Conservation (phyloP, 2,888 invertebrate genomes). For the Heteropelma amictum region DNA sequence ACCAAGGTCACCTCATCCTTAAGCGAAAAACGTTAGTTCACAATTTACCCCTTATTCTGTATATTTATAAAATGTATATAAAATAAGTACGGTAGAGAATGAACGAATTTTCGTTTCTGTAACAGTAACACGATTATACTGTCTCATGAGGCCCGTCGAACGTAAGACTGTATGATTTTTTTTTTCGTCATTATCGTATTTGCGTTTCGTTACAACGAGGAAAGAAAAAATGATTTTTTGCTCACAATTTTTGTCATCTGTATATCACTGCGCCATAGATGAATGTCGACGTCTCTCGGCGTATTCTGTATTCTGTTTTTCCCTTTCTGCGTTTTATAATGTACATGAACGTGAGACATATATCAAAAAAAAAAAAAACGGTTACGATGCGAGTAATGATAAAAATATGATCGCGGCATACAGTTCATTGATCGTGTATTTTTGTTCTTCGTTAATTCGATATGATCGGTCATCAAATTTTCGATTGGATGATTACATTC, state of each 20-base stretch:
- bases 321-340: slow-evolving; percentile 3
- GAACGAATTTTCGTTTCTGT: slow-evolving; percentile 54
- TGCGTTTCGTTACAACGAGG: too few species aligned
- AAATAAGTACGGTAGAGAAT: slow-evolving; percentile 69
- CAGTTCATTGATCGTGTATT: slow-evolving; percentile 25
- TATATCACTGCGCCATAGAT: too few species aligned
- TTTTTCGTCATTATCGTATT: too few species aligned
- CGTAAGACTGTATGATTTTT: slow-evolving; percentile 15
- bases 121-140: slow-evolving; percentile 28
- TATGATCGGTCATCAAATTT: slow-evolving; percentile 42
- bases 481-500: slow-evolving; percentile 16
- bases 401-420: too few species aligned
- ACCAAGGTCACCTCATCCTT: slow-evolving; percentile 47
- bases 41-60: slow-evolving; percentile 58
- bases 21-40: slow-evolving; percentile 53
- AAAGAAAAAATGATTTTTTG: too few species aligned
- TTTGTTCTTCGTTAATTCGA: slow-evolving; percentile 43
- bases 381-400: too few species aligned
- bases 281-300: too few species aligned
- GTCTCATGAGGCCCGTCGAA: slow-evolving; percentile 51
- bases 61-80: slow-evolving; percentile 65
- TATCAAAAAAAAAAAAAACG: too few species aligned
- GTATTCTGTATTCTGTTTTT: neutral
- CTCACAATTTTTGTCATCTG: too few species aligned
- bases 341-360: neutral